Percentiles rank a stretch among this genome's conserved stretches.
These are phyloP conservation scores for Eilema depressum DNA, from an alignment of 2,888 invertebrate genomes.

Conservation along the genomic window DNA sequence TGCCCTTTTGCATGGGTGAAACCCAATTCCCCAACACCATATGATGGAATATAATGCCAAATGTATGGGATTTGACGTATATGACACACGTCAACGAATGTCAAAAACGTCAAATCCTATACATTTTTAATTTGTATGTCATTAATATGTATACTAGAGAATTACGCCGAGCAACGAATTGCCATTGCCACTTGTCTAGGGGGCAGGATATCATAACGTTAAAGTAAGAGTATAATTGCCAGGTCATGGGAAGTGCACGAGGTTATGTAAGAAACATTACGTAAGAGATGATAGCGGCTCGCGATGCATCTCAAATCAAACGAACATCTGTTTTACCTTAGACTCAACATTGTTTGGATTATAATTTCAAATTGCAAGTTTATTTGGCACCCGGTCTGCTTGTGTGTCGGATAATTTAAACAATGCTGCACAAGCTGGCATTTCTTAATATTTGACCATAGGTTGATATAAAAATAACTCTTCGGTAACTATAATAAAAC, in stretches of 20 bases:
- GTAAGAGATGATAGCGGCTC: not conserved
- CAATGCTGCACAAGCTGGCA: not conserved
- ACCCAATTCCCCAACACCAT: no score
- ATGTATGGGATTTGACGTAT: no score
- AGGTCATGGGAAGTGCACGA: not conserved
- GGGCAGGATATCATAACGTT: no score
- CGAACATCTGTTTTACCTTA: not conserved
- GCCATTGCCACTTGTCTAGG: no score
- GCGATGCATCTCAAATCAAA: not conserved
- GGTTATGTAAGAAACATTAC: not conserved
- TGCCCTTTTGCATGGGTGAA: no score
- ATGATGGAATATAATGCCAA: no score
- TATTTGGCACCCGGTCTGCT: slow-evolving; percentile 3
- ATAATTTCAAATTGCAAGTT: not conserved
- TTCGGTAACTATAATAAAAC: no score
- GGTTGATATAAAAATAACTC: not conserved
- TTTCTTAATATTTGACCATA: not conserved
- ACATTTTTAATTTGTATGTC: no score
- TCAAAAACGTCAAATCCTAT: no score
- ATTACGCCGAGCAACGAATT: no score
- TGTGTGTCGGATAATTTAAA: not conserved
- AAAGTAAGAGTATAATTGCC: not conserved
- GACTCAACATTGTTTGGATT: not conserved
- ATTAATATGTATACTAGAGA: no score
- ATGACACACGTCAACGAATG: no score